Conservation (phyloP, 2,113 vertebrate species). For the Malurus elegans region DNA sequence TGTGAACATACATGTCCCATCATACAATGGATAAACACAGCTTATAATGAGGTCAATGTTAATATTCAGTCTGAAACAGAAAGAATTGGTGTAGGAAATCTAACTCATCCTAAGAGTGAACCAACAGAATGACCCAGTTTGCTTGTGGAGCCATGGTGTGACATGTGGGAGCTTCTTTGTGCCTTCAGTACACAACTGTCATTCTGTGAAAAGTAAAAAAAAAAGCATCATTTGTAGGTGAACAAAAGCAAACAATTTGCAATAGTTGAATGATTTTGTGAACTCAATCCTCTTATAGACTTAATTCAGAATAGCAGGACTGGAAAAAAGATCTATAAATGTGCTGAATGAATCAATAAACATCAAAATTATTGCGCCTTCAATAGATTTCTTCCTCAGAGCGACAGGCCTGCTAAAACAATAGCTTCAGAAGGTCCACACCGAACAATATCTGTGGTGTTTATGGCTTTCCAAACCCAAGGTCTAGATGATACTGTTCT, state of each 20-base stretch:
- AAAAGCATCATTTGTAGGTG: neutral
- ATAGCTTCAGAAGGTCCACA: neutral
- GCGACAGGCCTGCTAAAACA: neutral
- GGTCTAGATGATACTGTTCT: neutral
- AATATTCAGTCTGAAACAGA: neutral
- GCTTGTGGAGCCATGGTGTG: fast-evolving
- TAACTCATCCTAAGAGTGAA: no score
- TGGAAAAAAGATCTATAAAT: neutral
- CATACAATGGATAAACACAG: neutral
- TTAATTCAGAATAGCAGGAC: neutral
- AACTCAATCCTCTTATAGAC: neutral
- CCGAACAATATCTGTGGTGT: neutral
- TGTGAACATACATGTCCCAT: fast-evolving
- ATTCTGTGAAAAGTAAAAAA: neutral
- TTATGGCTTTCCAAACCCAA: neutral
- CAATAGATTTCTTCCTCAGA: neutral
- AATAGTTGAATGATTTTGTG: neutral
- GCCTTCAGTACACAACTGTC: neutral
- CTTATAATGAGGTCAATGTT: neutral
- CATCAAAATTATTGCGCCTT: neutral
- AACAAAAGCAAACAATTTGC: neutral
- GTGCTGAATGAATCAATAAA: neutral
- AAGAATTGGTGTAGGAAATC: no score
- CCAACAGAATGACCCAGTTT: neutral
- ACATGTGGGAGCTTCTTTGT: neutral